Conservation (phyloP, 2,113 vertebrate genomes). For the Tachysurus vachellii region DNA sequence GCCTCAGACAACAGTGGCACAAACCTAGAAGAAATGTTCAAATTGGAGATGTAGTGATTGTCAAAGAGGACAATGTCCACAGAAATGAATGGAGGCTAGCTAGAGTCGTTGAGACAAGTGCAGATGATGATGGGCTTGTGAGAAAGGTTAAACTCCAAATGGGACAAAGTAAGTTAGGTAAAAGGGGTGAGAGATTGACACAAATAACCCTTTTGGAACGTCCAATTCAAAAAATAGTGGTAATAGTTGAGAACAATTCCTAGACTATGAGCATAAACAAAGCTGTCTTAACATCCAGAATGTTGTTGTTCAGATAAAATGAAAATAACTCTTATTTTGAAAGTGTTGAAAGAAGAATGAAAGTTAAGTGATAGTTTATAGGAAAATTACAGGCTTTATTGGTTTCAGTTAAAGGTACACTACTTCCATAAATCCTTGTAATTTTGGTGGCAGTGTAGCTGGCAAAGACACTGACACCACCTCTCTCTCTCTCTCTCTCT, state of each 20-base stretch:
- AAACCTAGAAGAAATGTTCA: neutral
- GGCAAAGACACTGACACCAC: too few species aligned
- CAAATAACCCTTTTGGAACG: neutral
- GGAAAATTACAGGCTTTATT: too few species aligned
- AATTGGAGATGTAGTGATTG: neutral
- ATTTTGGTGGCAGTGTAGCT: too few species aligned
- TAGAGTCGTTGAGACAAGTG: neutral
- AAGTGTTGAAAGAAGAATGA: too few species aligned
- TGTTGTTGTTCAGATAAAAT: too few species aligned
- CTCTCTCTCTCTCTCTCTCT: too few species aligned
- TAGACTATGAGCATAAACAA: neutral
- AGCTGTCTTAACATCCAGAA: neutral
- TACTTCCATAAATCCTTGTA: too few species aligned
- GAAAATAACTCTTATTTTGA: too few species aligned
- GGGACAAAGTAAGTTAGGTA: neutral
- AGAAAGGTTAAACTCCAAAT: neutral
- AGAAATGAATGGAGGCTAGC: neutral
- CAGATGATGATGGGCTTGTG: neutral
- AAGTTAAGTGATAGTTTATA: too few species aligned
- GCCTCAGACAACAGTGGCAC: constrained; percentile 11
- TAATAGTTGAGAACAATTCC: neutral
- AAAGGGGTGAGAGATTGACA: neutral
- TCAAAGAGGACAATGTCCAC: neutral
- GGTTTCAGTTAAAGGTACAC: too few species aligned
- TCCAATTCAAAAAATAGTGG: neutral